A percentile compares a stretch with the other conserved stretches of the same genome.
Evolutionary conservation across 2,113 vertebrate genomes (phyloP).

Genomic region (Ciconia stormi): DNA sequence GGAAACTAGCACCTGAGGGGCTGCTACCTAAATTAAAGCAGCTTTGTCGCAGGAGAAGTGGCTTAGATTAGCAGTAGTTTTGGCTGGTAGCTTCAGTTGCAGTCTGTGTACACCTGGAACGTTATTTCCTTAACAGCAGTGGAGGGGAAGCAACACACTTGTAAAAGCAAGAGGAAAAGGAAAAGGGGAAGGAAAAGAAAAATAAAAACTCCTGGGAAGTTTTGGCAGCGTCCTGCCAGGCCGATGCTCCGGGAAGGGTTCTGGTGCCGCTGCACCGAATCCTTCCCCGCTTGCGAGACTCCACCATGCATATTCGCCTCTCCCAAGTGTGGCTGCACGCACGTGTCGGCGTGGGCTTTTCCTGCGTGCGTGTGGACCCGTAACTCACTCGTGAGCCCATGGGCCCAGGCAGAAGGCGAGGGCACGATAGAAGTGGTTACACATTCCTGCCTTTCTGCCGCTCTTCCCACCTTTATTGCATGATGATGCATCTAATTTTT

Average conservation of each 20-base stretch:
- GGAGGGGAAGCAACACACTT: not conserved
- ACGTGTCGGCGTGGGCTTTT: not conserved
- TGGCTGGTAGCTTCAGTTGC: not conserved
- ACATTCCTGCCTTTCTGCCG: not conserved
- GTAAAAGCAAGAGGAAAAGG: not conserved
- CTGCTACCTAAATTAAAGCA: not conserved
- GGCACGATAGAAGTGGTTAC: conserved; percentile 34
- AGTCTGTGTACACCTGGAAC: not conserved
- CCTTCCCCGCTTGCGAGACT: not conserved
- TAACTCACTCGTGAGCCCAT: not conserved
- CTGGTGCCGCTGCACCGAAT: not conserved
- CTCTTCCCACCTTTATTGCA: conserved; percentile 53
- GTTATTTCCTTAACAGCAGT: not conserved
- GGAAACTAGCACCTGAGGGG: not conserved
- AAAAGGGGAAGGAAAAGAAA: too few species aligned
- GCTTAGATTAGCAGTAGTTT: not conserved
- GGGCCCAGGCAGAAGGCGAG: conserved; percentile 22
- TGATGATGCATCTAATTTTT: conserved; percentile 79
- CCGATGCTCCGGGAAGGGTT: not conserved
- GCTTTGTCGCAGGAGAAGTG: not conserved
- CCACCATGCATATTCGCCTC: not conserved
- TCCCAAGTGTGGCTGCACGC: not conserved
- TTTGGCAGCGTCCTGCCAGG: not conserved
- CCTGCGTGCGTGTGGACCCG: not conserved
- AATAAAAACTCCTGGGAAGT: not conserved